Percentiles rank a stretch among this genome's conserved stretches.
Evolutionary conservation across 2,113 vertebrate species (phyloP).

Genomic region (Daubentonia madagascariensis): DNA sequence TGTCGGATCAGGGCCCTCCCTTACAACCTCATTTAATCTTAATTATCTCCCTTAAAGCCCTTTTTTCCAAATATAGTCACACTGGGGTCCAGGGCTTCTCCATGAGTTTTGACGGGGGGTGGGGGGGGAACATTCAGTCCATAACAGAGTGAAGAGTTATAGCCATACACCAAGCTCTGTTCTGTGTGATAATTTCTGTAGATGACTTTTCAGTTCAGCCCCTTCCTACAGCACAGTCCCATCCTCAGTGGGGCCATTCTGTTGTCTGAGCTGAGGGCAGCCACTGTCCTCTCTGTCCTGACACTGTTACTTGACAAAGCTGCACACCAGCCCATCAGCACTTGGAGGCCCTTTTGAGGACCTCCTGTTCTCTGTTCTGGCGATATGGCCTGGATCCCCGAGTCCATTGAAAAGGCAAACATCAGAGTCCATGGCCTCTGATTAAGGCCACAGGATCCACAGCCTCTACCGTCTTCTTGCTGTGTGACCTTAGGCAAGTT

Average conservation of each 20-base stretch:
- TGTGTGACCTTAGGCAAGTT: not conserved
- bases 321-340: fast-evolving
- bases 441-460: no score
- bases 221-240: not conserved
- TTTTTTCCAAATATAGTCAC: no score
- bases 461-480: fast-evolving
- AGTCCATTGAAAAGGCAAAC: no score
- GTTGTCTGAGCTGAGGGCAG: not conserved
- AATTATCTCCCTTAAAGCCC: no score
- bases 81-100: no score
- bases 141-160: fast-evolving
- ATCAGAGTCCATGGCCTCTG: not conserved
- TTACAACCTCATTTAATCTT: not conserved
- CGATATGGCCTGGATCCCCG: not conserved
- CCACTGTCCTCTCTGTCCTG: not conserved
- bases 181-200: fast-evolving
- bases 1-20: fast-evolving
- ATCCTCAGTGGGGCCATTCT: fast-evolving
- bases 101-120: not conserved
- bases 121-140: fast-evolving
- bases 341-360: not conserved
- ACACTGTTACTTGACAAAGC: no score
- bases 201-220: no score
- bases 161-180: fast-evolving
- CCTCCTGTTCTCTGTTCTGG: fast-evolving